These are phyloP conservation scores for Hydractinia symbiolongicarpus DNA, from an alignment of 30 jellyfish, hydroid and myxozoan genomes.

Conservation along the genomic window DNA sequence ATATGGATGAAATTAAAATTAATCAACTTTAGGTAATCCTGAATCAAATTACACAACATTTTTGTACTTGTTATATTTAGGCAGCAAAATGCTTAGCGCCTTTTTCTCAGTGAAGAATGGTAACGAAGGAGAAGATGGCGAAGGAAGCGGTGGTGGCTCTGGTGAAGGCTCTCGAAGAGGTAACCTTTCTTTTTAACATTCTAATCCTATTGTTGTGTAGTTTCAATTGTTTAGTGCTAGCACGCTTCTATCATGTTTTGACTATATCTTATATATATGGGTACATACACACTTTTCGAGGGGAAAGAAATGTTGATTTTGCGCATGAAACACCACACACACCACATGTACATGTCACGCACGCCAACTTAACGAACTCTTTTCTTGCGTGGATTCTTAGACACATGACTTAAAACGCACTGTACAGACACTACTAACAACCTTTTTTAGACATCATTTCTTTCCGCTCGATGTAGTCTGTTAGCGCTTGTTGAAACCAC, in stretches of 20 bases:
- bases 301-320: slow-evolving; percentile 59
- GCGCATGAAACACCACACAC: slow-evolving; percentile 1
- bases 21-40: no score
- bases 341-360: slow-evolving; percentile 13
- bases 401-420: no score
- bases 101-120: slow-evolving; percentile 56
- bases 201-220: background rate
- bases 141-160: slow-evolving; percentile 56
- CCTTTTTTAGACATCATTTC: background rate
- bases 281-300: slow-evolving; percentile 1
- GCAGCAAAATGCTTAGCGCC: slow-evolving; percentile 93
- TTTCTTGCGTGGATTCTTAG: background rate
- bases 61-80: slow-evolving; percentile 22
- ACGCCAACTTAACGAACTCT: background rate
- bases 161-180: slow-evolving; percentile 43
- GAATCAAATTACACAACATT: no score
- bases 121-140: slow-evolving; percentile 18
- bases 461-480: slow-evolving; percentile 5
- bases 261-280: background rate
- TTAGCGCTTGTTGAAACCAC: slow-evolving; percentile 30
- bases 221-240: background rate
- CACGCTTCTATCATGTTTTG: background rate
- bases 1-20: no score
- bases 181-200: background rate
- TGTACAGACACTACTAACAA: no score